These are phyloP conservation scores for Hypselothyrea guttata DNA, from an alignment of 2,888 invertebrate species.

Conservation along the genomic window DNA sequence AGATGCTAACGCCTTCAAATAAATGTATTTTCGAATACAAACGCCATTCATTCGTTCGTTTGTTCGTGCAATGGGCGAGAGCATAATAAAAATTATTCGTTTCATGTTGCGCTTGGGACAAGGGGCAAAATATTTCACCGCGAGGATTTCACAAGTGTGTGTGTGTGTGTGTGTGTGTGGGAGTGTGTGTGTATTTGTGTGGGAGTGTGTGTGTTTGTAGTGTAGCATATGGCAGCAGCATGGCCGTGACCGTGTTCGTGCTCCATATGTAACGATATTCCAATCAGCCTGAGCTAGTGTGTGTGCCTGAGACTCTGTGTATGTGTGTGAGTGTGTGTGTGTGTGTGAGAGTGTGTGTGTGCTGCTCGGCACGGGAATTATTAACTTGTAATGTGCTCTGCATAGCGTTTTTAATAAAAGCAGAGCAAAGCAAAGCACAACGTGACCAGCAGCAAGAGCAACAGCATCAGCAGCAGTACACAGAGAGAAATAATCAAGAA, in stretches of 20 bases:
- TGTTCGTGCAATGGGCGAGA: slow-evolving; percentile 55
- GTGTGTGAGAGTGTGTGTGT: slow-evolving; percentile 1
- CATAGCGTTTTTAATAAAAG: slow-evolving; percentile 78
- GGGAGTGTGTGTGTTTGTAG: neutral
- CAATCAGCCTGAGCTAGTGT: slow-evolving; percentile 18
- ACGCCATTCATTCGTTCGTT: slow-evolving; percentile 62
- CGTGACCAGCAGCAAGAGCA: slow-evolving; percentile 60
- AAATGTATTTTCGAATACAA: slow-evolving; percentile 76
- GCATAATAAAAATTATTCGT: slow-evolving; percentile 78
- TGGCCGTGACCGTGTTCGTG: slow-evolving; percentile 43
- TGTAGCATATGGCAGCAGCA: slow-evolving; percentile 68
- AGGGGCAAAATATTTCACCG: slow-evolving; percentile 66
- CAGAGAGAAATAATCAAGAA: too few relatives aligned
- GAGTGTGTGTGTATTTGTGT: slow-evolving; percentile 42
- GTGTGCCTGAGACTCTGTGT: slow-evolving; percentile 10
- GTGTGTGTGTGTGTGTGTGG: neutral
- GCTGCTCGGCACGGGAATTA: slow-evolving; percentile 70
- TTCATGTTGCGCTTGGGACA: slow-evolving; percentile 70
- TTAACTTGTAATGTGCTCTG: slow-evolving; percentile 78
- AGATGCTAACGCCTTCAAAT: slow-evolving; percentile 64
- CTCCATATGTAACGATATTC: neutral
- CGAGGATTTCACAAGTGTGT: slow-evolving; percentile 35
- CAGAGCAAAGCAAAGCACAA: slow-evolving; percentile 52
- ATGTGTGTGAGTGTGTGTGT: neutral
- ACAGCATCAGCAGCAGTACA: slow-evolving; percentile 21